Percentiles rank a stretch among this genome's conserved stretches.
phyloP scores from a whole-genome alignment of 2,888 invertebrate genomes.

The Acleris sparsana region DNA sequence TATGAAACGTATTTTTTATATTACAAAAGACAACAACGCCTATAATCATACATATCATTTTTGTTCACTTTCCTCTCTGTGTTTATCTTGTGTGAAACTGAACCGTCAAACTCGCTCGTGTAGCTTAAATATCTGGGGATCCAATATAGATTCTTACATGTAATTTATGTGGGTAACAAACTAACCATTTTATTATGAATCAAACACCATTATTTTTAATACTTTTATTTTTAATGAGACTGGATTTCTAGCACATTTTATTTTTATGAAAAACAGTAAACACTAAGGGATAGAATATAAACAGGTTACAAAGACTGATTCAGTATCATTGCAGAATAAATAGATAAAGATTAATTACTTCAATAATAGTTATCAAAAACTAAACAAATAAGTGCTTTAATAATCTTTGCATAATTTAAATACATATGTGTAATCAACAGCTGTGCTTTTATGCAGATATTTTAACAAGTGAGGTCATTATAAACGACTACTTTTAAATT shows the following conservation, averaged over 20 bases:
- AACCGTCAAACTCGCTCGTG: no score
- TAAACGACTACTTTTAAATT: constrained; percentile 40
- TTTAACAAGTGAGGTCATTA: constrained; percentile 58
- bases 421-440: constrained; percentile 46
- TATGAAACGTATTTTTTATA: no score
- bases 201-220: constrained; percentile 38
- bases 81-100: no score
- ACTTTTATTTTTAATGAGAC: constrained; percentile 61
- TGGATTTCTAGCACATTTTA: constrained; percentile 74
- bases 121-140: no score
- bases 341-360: constrained; percentile 8
- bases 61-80: no score
- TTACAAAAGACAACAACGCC: no score
- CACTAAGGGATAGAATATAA: constrained; percentile 73
- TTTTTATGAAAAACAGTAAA: constrained; percentile 75
- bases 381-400: constrained; percentile 6
- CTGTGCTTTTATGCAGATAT: constrained; percentile 50
- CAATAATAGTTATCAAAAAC: constrained; percentile 10
- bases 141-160: no score
- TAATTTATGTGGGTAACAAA: background rate
- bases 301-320: constrained; percentile 67
- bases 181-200: background rate
- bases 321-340: constrained; percentile 41
- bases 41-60: no score
- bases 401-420: constrained; percentile 18